phyloP scores from a whole-genome alignment of 2,113 vertebrate genomes.

The Chaetura pelagica region DNA sequence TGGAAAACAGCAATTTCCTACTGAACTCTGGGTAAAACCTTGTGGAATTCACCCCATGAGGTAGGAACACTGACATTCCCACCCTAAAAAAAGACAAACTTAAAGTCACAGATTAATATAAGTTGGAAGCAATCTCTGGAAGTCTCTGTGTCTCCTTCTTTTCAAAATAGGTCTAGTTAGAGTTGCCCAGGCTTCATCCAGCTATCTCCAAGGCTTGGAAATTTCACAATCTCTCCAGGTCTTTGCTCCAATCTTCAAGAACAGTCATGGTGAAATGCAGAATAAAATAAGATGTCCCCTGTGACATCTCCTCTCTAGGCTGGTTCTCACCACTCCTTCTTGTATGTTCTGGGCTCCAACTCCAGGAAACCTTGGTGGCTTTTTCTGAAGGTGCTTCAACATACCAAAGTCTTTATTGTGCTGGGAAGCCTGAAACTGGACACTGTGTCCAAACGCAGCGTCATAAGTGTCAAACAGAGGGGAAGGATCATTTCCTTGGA shows the following conservation, averaged over 20 bases:
- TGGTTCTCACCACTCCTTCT: fast-evolving
- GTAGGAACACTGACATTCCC: neutral
- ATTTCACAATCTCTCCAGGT: neutral
- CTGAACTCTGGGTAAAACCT: neutral
- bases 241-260: neutral
- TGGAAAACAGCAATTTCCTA: neutral
- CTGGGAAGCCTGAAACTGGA: neutral
- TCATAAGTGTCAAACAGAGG: neutral
- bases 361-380: neutral
- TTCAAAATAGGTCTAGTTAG: neutral
- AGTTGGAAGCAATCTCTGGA: neutral
- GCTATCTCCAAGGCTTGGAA: neutral
- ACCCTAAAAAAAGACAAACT: neutral
- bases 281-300: neutral
- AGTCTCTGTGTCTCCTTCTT: neutral
- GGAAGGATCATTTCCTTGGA: neutral
- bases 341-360: fast-evolving
- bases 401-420: neutral
- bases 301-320: neutral
- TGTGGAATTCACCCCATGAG: neutral
- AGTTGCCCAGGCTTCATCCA: neutral
- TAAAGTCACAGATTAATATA: neutral
- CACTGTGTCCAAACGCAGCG: neutral
- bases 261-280: neutral
- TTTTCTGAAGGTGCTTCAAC: neutral